Evolutionary conservation across 1,140 invertebrate species (phyloP), one percentile per base, ranked within the genome.

Genomic region (Cepaea nemoralis): DNA sequence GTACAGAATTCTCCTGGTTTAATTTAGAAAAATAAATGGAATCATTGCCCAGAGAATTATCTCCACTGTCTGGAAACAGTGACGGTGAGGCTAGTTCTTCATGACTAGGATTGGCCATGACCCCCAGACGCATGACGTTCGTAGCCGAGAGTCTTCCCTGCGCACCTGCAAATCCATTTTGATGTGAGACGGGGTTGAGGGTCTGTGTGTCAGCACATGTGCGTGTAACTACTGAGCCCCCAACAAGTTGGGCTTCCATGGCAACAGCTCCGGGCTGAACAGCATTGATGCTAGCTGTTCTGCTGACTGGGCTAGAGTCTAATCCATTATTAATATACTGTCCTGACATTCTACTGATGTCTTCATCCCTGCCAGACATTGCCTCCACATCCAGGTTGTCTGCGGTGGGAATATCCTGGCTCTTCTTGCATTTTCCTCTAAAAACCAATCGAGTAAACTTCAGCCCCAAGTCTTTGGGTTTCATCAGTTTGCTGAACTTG

Each of bases 401-500:
- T 40, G 67, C 16, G 1, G 39, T 16, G 2, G 48, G 8, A 42
- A 1, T 5, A 19, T 70, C 77, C 33, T 71, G 66, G 12, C 22
- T 69, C 45, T 78, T 73, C 63, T 78, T 69, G 3, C 76, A 33
- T 31, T 80, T 83, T 19, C 79, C 80, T 69, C 83, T 67, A 22
- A 83, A 70, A 2, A 66, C 70, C 24, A 81, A 40, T 10, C 80
- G 71, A 63, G 77, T 80, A 73, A 83, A 77, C 70, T 84, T 86
- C 35, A 27, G 37, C 42, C 85, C 86, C 22, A 85, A 66, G 35
- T 85, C 87, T 83, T 83, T 88, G 31, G 83, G 84, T 82, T 81
- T 86, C 66, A 85, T 86, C 50, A 86, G 73, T 66, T 85, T 84
- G 63, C 83, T 84, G 55, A 88, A 84, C 50, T 85, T 85, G 27